Percentiles rank a stretch among this genome's conserved stretches.
These are phyloP conservation scores for Abscondita cerata DNA, from an alignment of 2,888 invertebrate species.

Conservation along the genomic window DNA sequence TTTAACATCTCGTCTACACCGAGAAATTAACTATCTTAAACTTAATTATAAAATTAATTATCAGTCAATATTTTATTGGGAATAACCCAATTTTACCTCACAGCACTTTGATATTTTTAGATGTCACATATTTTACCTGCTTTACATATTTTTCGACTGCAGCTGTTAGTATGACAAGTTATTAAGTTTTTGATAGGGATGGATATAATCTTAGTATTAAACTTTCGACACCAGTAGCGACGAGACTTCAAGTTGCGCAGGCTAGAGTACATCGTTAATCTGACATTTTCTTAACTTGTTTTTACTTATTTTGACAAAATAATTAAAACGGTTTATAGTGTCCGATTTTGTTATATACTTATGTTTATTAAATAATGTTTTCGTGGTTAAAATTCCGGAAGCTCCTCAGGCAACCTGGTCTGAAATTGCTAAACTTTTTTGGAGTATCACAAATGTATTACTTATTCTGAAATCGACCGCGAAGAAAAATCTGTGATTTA, in stretches of 20 bases:
- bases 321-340: not conserved
- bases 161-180: conserved; percentile 52
- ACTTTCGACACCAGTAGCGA: conserved; percentile 36
- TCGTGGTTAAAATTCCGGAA: conserved; percentile 55
- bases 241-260: conserved; percentile 18
- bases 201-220: conserved; percentile 41
- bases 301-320: no score
- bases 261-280: not conserved
- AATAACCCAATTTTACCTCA: conserved; percentile 53
- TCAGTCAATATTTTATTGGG: conserved; percentile 26
- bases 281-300: no score
- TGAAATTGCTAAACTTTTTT: conserved; percentile 61
- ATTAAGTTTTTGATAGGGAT: conserved; percentile 43
- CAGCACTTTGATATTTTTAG: conserved; percentile 58
- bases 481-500: conserved; percentile 69
- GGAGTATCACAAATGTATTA: conserved; percentile 65
- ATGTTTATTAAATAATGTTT: conserved; percentile 47
- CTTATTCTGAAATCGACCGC: conserved; percentile 70
- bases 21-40: not conserved
- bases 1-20: no score
- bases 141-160: conserved; percentile 53
- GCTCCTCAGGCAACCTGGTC: conserved; percentile 63
- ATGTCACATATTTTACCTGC: conserved; percentile 55
- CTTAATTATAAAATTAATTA: conserved; percentile 4
- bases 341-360: not conserved